A percentile compares a stretch with the other conserved stretches of the same genome.
Evolutionary conservation across 2,797 vertebrate species (phyloP).

Genomic region (Melopsittacus undulatus): DNA sequence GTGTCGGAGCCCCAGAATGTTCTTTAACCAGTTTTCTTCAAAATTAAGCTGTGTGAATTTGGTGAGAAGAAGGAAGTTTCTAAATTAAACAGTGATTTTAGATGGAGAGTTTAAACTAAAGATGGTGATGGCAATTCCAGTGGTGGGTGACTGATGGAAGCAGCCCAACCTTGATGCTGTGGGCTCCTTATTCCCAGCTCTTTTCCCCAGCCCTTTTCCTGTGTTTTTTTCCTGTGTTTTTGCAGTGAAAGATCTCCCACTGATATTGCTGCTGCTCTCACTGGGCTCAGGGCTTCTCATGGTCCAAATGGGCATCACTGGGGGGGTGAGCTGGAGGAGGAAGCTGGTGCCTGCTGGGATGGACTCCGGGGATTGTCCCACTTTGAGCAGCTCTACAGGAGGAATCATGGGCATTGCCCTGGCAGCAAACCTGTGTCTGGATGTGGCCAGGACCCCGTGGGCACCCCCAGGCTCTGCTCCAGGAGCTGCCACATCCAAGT

Average conservation of each 20-base stretch:
- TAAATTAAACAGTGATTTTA: not conserved
- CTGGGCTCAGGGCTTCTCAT: not conserved
- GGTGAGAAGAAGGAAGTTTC: not conserved
- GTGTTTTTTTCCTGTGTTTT: not conserved
- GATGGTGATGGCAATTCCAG: no score
- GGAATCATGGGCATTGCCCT: not conserved
- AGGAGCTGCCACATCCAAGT: not conserved
- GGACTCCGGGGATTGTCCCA: rapidly evolving
- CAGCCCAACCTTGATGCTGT: not conserved
- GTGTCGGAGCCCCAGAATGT: rapidly evolving
- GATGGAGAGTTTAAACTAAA: not conserved
- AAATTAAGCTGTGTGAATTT: rapidly evolving
- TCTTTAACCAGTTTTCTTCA: not conserved
- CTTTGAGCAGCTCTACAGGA: constrained; percentile 47
- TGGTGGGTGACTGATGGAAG: not conserved
- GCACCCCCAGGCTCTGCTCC: not conserved
- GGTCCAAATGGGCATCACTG: not conserved
- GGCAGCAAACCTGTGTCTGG: constrained; percentile 24
- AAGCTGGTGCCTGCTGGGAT: not conserved
- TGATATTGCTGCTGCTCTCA: not conserved
- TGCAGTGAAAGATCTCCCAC: not conserved
- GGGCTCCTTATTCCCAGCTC: not conserved
- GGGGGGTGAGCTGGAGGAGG: constrained; percentile 36
- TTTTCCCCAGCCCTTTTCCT: not conserved
- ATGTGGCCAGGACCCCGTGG: not conserved